These are phyloP conservation scores for Asbolus verrucosus DNA, from an alignment of 1,140 invertebrate genomes.

Conservation along the genomic window DNA sequence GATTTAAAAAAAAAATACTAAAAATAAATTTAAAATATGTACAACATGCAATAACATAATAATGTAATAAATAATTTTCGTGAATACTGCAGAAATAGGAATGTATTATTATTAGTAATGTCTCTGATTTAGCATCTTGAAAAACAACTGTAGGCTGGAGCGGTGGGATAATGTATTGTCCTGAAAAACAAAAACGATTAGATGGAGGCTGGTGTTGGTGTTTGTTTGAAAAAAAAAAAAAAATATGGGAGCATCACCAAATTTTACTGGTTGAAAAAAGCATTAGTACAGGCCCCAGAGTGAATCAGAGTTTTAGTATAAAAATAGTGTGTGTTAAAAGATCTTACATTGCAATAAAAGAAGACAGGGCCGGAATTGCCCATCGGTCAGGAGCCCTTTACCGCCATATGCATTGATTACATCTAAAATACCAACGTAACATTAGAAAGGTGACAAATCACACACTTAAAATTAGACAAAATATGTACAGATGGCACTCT, in stretches of 20 bases:
- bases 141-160: constrained; percentile 58
- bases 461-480: constrained; percentile 7
- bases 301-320: constrained; percentile 40
- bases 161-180: constrained; percentile 62
- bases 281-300: constrained; percentile 53
- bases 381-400: constrained; percentile 68
- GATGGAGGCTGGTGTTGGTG: constrained; percentile 11
- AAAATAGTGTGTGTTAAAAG: constrained; percentile 56
- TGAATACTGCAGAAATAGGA: constrained; percentile 51
- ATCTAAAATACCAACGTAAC: constrained; percentile 76
- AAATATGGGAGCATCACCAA: constrained; percentile 22
- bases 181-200: constrained; percentile 57
- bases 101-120: constrained; percentile 13
- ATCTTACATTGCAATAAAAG: constrained; percentile 62
- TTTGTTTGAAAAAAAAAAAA: constrained; percentile 20
- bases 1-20: constrained; percentile 32
- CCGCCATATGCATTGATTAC: constrained; percentile 84
- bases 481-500: constrained; percentile 13
- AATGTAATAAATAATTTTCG: constrained; percentile 42
- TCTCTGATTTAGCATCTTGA: constrained; percentile 54
- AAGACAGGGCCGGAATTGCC: constrained; percentile 59
- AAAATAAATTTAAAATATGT: constrained; percentile 38
- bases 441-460: constrained; percentile 49
- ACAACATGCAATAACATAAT: constrained; percentile 48
- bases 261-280: constrained; percentile 43